Evolutionary conservation across 2,113 vertebrate genomes (phyloP).

Genomic region (Ceyx melanurus): DNA sequence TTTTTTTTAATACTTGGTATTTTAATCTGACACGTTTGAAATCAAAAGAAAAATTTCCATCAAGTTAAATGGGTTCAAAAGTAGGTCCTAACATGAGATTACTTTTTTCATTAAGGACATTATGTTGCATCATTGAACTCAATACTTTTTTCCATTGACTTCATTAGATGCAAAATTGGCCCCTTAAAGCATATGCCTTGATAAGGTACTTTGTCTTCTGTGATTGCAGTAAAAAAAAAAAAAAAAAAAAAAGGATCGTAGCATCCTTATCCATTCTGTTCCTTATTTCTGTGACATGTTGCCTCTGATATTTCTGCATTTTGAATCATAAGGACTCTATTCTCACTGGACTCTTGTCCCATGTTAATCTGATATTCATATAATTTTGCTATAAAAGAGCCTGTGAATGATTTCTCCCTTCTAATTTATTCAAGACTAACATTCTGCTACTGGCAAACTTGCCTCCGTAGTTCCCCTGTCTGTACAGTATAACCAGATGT

Average conservation of each 20-base stretch:
- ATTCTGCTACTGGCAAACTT: conserved; percentile 66
- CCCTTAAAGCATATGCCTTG: conserved; percentile 12
- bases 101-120: conserved; percentile 54
- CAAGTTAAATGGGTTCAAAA: conserved; percentile 47
- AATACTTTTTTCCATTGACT: conserved; percentile 16
- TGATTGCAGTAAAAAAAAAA: not conserved
- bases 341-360: conserved; percentile 55
- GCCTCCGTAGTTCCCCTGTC: conserved; percentile 32
- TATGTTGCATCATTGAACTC: conserved; percentile 25
- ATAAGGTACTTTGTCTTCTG: conserved; percentile 19
- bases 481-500: conserved; percentile 61
- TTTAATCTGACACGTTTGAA: conserved; percentile 13
- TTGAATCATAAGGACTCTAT: conserved; percentile 59
- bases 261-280: conserved; percentile 13
- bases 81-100: conserved; percentile 28
- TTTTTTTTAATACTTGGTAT: not conserved
- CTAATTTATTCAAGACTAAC: conserved; percentile 70
- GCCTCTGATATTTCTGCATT: conserved; percentile 53
- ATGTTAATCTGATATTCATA: conserved; percentile 59
- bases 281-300: conserved; percentile 17
- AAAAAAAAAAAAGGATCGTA: not conserved
- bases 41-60: conserved; percentile 27
- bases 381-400: conserved; percentile 55
- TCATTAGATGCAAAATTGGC: conserved; percentile 41
- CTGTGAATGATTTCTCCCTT: conserved; percentile 45